Evolutionary conservation across 2,113 vertebrate species (phyloP).

Genomic region (Speoplatyrhinus poulsoni): DNA sequence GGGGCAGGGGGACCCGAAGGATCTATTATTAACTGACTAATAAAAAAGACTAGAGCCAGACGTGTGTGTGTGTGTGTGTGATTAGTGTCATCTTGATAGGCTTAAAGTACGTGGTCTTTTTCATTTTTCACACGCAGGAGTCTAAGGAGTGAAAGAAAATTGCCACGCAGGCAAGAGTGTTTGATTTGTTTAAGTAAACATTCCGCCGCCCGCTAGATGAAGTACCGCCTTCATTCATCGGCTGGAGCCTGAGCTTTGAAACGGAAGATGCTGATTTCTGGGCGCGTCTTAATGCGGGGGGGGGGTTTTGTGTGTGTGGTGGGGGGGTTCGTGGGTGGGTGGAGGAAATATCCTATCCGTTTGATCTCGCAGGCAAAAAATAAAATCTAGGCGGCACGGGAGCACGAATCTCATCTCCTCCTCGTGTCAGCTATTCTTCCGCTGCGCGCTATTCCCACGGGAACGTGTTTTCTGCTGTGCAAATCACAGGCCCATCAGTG

Average conservation of each 20-base stretch:
- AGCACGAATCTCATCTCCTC: conserved; percentile 56
- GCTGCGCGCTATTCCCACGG: conserved; percentile 62
- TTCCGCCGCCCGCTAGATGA: conserved; percentile 21
- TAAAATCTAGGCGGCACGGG: conserved; percentile 62
- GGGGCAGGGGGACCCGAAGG: not conserved
- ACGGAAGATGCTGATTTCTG: conserved; percentile 39
- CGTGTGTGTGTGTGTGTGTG: conserved; percentile 23
- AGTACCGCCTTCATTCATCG: conserved; percentile 27
- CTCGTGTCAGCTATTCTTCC: conserved; percentile 75
- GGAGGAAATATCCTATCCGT: conserved; percentile 57
- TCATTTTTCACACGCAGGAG: conserved; percentile 21
- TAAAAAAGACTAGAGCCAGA: conserved; percentile 24
- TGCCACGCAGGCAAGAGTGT: conserved; percentile 34
- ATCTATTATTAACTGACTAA: conserved; percentile 57
- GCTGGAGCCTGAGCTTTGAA: conserved; percentile 50
- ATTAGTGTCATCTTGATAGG: conserved; percentile 53
- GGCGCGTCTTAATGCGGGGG: conserved; percentile 34
- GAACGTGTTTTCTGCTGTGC: conserved; percentile 64
- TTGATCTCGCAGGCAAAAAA: conserved; percentile 63
- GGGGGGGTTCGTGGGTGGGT: conserved; percentile 1
- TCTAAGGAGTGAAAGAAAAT: conserved; percentile 24
- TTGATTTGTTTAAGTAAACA: conserved; percentile 56
- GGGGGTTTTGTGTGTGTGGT: no score
- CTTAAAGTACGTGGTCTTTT: conserved; percentile 25
- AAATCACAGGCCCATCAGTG: conserved; percentile 70